These are phyloP conservation scores for Leptinotarsa undecemlineata DNA, from an alignment of 1,140 invertebrate genomes.

Conservation along the genomic window DNA sequence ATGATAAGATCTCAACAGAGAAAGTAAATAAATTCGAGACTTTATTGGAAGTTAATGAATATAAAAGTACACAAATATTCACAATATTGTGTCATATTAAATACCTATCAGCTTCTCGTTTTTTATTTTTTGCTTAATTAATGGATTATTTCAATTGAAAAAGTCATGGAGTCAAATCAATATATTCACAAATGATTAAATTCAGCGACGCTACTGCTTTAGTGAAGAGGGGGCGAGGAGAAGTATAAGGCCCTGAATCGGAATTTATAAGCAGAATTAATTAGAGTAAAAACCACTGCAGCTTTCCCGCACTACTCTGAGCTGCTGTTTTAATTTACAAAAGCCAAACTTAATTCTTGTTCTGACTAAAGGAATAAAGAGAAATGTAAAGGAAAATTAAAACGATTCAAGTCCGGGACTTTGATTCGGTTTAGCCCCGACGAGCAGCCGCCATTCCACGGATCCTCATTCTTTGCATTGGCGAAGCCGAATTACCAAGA, in stretches of 20 bases:
- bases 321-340: slow-evolving; percentile 59
- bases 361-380: slow-evolving; percentile 58
- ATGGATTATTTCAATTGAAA: too few species aligned
- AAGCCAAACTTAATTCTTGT: slow-evolving; percentile 60
- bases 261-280: slow-evolving; percentile 61
- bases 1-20: neutral
- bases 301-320: slow-evolving; percentile 49
- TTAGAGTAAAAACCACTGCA: slow-evolving; percentile 59
- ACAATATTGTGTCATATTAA: too few species aligned
- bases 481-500: slow-evolving; percentile 20
- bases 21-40: neutral
- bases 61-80: too few species aligned
- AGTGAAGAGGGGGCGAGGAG: slow-evolving; percentile 20
- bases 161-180: neutral
- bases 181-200: slow-evolving; percentile 23
- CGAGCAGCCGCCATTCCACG: slow-evolving; percentile 44
- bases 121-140: too few species aligned
- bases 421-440: slow-evolving; percentile 55
- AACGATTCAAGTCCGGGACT: slow-evolving; percentile 56
- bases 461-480: slow-evolving; percentile 45
- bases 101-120: too few species aligned
- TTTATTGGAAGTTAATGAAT: neutral
- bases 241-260: slow-evolving; percentile 49
- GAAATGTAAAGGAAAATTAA: slow-evolving; percentile 60
- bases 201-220: slow-evolving; percentile 19